Evolutionary conservation across 2,888 invertebrate genomes (phyloP), one percentile per base, ranked within the genome.

Genomic region (Rosalia funebris): DNA sequence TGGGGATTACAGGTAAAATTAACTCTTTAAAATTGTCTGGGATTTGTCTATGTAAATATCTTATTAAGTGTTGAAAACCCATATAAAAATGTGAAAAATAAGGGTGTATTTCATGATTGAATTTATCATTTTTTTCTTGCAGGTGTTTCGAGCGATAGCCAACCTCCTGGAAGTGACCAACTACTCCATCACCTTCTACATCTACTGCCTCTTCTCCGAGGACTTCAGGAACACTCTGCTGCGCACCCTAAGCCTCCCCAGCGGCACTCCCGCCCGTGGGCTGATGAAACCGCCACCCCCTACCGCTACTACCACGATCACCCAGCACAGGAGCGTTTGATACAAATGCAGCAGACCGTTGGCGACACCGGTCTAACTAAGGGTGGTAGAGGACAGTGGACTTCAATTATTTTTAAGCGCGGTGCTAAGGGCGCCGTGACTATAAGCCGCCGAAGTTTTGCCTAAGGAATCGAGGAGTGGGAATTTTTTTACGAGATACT

Each of bases 171-270:
- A 91, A 82, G 84, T 91, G 45, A 87, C 88, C 68, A 91, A 91
- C 80, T 91, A 91, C 79, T 90, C 91, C 25, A 86, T 90, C 63
- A 91, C 91, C 32, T 91, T 91, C 82, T 90, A 91, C 79, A 89
- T 91, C 62, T 91, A 91, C 81, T 91, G 90, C 77, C 84, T 91
- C 60, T 90, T 91, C 79, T 91, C 90, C 66, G 89, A 90, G 73
- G 91, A 91, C 74, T 91, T 91, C 78, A 86, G 91, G 31, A 88
- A 87, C 72, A 91, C 91, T 0, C 80, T 89, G 63, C 79, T 88
- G 65, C 83, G 86, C 20, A 88, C 89, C n/a, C 79, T 89, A 62
- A 84, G 85, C 63, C 85, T 88, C 83, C 84, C 86, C 1, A 85
- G 85, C 82, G 63, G 70, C n/a, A 64, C 70, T 2, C 76, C 76